Evolutionary conservation across 2,113 vertebrate genomes (phyloP), one percentile per base, ranked within the genome.

Genomic region (Macquaria australasica): DNA sequence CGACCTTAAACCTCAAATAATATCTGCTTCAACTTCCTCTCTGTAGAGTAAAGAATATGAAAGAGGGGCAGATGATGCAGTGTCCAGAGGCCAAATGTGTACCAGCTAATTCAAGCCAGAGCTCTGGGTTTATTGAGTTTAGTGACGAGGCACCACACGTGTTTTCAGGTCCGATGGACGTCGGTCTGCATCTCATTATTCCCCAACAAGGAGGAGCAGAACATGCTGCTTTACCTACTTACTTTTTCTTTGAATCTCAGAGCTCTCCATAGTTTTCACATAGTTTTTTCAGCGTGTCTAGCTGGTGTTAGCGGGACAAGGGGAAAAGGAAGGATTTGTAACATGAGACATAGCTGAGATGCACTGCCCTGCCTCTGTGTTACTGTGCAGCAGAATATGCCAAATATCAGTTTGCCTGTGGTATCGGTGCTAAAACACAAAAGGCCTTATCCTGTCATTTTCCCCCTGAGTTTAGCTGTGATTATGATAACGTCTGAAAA

Each of bases 81-180:
- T 63, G 59, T 84, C 64, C 59, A 81, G 82, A 86, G 75, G 82
- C 82, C 43, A 75, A 82, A 85, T 45, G 34, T 20, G 37, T 39
- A 28, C 34, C 79, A 21, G 77, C 73, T 91, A 92, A 92, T 90
- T 89, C 83, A 88, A 73, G 63, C 88, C 89, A 92, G 88, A 90
- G 77, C 85, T 28, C 79, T 50, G 71, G 63, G 56, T 70, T 91
- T 90, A 91, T 91, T 89, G 75, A 84, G 74, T 92, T 90, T 82
- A 73, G 75, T 87, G 79, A 89, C 14, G 43, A 86, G 66, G 77
- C 63, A 68, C 73, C 60, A n/a, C 77, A 79, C 12, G 8, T 86
- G 86, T 82, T 72, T 85, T 74, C 89, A 88, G 84, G 73, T 82
- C 63, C 69, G 68, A 15, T 8, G 55, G 41, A 71, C 18, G 43